Evolutionary conservation across 2,113 vertebrate genomes (phyloP).

Genomic region (Poeciliopsis turrubarensis): DNA sequence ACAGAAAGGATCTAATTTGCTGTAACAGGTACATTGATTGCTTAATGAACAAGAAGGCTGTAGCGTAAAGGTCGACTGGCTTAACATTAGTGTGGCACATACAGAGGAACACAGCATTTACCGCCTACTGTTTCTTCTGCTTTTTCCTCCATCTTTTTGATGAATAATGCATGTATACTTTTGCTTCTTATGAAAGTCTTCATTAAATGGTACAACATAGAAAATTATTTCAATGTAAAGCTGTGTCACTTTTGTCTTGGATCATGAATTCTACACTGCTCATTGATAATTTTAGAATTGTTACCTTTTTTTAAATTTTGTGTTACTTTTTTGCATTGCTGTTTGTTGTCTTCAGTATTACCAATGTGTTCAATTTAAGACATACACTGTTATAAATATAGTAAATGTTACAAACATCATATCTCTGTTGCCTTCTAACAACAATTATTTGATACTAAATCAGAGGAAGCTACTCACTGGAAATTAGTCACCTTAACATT

Average conservation of each 20-base stretch:
- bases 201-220: background rate
- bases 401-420: no score
- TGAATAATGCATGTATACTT: background rate
- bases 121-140: background rate
- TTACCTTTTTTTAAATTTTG: no score
- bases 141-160: background rate
- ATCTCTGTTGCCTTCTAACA: no score
- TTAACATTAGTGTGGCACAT: slow-evolving; percentile 4
- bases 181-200: background rate
- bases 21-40: slow-evolving; percentile 2
- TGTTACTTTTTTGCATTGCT: no score
- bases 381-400: no score
- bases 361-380: no score
- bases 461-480: background rate
- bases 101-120: background rate
- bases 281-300: no score
- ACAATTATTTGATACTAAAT: background rate
- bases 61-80: slow-evolving; percentile 3
- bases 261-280: background rate
- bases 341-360: no score
- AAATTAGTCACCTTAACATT: background rate
- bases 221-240: background rate
- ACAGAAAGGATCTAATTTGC: slow-evolving; percentile 1
- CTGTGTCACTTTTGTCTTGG: background rate
- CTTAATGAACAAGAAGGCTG: background rate